Base-by-base conservation (phyloP, 2,888 invertebrate species). In the Orchesellides sinensis region DNA sequence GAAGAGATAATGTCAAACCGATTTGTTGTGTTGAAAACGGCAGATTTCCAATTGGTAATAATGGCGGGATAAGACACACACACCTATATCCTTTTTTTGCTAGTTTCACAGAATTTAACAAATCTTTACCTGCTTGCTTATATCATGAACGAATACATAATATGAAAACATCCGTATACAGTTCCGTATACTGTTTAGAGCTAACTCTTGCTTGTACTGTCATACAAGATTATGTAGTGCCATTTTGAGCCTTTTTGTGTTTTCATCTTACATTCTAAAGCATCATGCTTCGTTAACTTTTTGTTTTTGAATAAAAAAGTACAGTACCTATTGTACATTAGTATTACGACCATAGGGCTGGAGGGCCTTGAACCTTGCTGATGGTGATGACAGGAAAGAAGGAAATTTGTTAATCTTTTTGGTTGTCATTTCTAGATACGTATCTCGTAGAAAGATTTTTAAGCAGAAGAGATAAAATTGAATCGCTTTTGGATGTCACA, bases 301-400 rank as follows among this genome's bases (percentile, higher is more conserved):
- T 45, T 40, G 27, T n/a, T 19, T 59, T 56, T 72, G 59, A 56
- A 23, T 45, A 61, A 29, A 56, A 61, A 61, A 19, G 17, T 19
- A n/a, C 56, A 2, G 56, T 4, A 17, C 14, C 10, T 14, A 23
- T n/a, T n/a, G n/a, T 47, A 21, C 61, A 23, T 21, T n/a, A n/a
- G n/a, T n/a, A n/a, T n/a, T n/a, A n/a, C n/a, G n/a, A n/a, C 47
- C 19, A 17, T 49, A n/a, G 32, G 21, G 56, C 74, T 23, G 63
- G 63, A 74, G 74, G 63, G 66, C 75, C 75, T 75, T 75, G 75
- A 75, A 75, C 75, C 52, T 75, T 40, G 75, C 66, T 75, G 72
- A n/a, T n/a, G n/a, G n/a, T n/a, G n/a, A 56, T 70, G 70, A 70
- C 54, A 70, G n/a, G 69, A 52, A 14, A 52, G 29, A 45, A 70